Percentiles rank a stretch among this genome's conserved stretches.
Conservation (phyloP, 2,797 vertebrate species). For the Pithecia hirsuta region DNA sequence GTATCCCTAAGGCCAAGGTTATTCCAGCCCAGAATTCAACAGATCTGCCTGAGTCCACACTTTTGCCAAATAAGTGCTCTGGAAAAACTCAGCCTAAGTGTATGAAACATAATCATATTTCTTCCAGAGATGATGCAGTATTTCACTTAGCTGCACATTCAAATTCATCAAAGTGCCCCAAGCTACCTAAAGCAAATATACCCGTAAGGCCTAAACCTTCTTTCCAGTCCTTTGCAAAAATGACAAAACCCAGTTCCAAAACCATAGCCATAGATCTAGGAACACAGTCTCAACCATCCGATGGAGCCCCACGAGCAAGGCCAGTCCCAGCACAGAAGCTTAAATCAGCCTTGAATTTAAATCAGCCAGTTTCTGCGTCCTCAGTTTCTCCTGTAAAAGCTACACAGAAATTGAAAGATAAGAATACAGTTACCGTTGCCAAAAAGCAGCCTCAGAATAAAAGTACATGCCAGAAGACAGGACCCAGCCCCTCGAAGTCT, state of each 20-base stretch:
- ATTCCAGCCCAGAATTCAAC: slow-evolving; percentile 28
- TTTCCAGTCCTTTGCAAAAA: slow-evolving; percentile 67
- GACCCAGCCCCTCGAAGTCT: slow-evolving; percentile 75
- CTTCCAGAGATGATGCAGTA: slow-evolving; percentile 58
- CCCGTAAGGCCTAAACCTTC: slow-evolving; percentile 71
- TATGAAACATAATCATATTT: slow-evolving; percentile 65
- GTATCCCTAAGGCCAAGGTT: slow-evolving; percentile 71
- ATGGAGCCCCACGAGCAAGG: slow-evolving; percentile 32
- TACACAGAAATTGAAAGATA: slow-evolving; percentile 53
- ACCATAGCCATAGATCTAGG: background rate
- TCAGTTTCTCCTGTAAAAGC: slow-evolving; percentile 71
- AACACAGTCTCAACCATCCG: slow-evolving; percentile 22
- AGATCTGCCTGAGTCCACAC: background rate
- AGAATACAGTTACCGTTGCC: slow-evolving; percentile 50
- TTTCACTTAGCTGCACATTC: slow-evolving; percentile 39
- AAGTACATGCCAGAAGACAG: slow-evolving; percentile 9
- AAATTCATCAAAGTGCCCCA: slow-evolving; percentile 86
- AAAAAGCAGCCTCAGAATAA: slow-evolving; percentile 57
- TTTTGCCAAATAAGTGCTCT: slow-evolving; percentile 53
- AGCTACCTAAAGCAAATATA: slow-evolving; percentile 76
- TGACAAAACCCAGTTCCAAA: slow-evolving; percentile 71
- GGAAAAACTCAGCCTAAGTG: slow-evolving; percentile 8
- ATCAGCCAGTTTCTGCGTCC: slow-evolving; percentile 71
- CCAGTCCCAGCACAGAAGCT: slow-evolving; percentile 61
- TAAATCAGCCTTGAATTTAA: slow-evolving; percentile 67